A percentile compares a stretch with the other conserved stretches of the same genome.
These are phyloP conservation scores for Apotomis capreana DNA, from an alignment of 2,888 invertebrate genomes.

Conservation along the genomic window DNA sequence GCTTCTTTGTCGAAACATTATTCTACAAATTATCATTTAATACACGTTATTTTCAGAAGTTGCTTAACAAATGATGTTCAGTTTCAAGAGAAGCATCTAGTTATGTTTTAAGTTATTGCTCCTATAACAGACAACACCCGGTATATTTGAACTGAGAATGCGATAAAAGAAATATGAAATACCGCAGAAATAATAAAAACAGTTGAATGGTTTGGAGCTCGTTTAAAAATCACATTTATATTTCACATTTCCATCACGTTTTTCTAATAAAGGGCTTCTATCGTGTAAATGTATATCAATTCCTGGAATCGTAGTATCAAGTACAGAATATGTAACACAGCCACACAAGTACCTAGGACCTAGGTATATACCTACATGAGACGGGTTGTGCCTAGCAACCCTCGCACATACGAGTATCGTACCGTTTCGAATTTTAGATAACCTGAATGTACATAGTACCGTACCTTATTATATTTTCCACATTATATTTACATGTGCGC, in stretches of 20 bases:
- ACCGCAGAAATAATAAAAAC: neutral
- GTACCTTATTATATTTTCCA: constrained; percentile 7
- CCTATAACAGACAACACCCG: too few relatives aligned
- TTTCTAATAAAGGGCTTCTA: neutral
- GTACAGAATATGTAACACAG: neutral
- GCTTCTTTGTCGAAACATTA: too few relatives aligned
- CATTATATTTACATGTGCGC: constrained; percentile 6
- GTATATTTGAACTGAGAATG: too few relatives aligned
- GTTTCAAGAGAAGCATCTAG: too few relatives aligned
- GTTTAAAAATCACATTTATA: neutral
- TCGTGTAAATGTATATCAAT: neutral
- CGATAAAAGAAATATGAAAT: too few relatives aligned
- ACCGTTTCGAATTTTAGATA: constrained; percentile 28
- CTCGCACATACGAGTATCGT: neutral
- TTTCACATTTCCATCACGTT: neutral
- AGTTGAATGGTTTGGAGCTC: neutral
- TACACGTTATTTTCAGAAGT: too few relatives aligned
- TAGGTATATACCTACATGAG: neutral
- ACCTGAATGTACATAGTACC: constrained; percentile 4
- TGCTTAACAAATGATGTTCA: too few relatives aligned
- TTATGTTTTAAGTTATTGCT: too few relatives aligned
- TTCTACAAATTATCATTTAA: too few relatives aligned
- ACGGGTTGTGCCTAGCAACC: constrained; percentile 7
- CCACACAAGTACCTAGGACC: too few relatives aligned
- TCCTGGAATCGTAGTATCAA: neutral